These are phyloP conservation scores for Parthenolecanium corni DNA, from an alignment of 2,888 invertebrate species.

Conservation along the genomic window DNA sequence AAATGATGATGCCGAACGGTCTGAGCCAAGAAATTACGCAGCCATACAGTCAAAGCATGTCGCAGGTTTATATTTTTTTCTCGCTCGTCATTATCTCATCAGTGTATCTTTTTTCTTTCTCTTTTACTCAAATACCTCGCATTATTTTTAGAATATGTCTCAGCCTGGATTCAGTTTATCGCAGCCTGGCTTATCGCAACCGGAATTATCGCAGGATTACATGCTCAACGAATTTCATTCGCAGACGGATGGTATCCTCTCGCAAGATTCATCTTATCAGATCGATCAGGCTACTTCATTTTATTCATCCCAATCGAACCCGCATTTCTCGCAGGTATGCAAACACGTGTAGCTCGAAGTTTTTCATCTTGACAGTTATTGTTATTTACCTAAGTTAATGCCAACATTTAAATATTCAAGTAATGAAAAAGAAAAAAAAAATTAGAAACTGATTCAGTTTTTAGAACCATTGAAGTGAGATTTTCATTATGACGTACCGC, in stretches of 20 bases:
- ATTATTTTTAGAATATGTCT: constrained; percentile 49
- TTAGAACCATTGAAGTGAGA: too few species aligned
- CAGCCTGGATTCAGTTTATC: constrained; percentile 56
- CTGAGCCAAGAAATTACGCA: constrained; percentile 63
- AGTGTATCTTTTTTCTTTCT: background rate
- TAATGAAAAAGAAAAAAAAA: too few species aligned
- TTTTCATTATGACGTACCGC: too few species aligned
- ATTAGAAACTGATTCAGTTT: too few species aligned
- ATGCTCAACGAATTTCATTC: constrained; percentile 75
- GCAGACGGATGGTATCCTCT: constrained; percentile 87
- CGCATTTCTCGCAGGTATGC: constrained; percentile 33
- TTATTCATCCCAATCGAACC: constrained; percentile 32
- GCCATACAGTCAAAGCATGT: constrained; percentile 46
- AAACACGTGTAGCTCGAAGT: background rate
- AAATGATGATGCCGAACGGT: constrained; percentile 36
- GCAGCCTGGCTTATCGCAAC: constrained; percentile 57
- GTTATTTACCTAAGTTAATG: too few species aligned
- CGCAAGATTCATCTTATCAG: constrained; percentile 82
- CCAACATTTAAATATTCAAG: too few species aligned
- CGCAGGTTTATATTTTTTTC: constrained; percentile 36
- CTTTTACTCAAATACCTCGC: background rate
- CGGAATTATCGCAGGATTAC: constrained; percentile 67
- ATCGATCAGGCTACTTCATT: constrained; percentile 40
- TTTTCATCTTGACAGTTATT: too few species aligned
- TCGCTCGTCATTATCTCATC: background rate